A percentile compares a stretch with the other conserved stretches of the same genome.
Evolutionary conservation across 2,888 invertebrate species (phyloP).

Genomic region (Caenorhabditis sp.): DNA sequence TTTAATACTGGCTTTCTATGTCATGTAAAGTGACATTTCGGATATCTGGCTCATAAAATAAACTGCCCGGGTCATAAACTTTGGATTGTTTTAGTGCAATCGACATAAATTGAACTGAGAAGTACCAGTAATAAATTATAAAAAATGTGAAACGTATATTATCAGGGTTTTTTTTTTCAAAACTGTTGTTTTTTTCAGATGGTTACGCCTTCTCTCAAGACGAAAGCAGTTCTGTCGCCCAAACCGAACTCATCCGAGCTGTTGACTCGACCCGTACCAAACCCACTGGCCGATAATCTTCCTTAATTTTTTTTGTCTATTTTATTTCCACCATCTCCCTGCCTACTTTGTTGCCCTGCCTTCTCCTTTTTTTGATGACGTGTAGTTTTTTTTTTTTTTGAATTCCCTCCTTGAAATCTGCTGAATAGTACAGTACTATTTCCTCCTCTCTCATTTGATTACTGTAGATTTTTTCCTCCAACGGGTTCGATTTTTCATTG

Average conservation of each 20-base stretch:
- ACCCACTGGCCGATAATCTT: constrained; percentile 49
- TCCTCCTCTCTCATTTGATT: too few species aligned
- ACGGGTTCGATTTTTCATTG: neutral
- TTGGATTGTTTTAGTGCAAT: too few species aligned
- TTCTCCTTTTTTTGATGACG: neutral
- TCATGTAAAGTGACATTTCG: too few species aligned
- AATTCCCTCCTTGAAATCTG: too few species aligned
- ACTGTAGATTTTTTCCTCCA: neutral
- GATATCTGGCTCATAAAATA: too few species aligned
- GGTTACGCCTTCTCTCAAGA: constrained; percentile 99
- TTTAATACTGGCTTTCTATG: too few species aligned
- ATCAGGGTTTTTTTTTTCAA: too few species aligned
- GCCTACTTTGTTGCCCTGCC: neutral
- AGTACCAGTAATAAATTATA: too few species aligned
- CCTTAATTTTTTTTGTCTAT: neutral
- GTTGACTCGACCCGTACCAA: constrained; percentile 74
- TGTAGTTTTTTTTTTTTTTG: neutral
- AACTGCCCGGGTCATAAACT: too few species aligned
- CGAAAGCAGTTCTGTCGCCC: constrained; percentile 90
- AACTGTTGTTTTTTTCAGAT: constrained; percentile 58
- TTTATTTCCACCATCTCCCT: neutral
- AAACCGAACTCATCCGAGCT: constrained; percentile 87
- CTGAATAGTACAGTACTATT: too few species aligned
- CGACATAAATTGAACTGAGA: too few species aligned
- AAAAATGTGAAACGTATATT: too few species aligned